These are phyloP conservation scores for Petromus typicus DNA, from an alignment of 2,113 vertebrate genomes.

Conservation along the genomic window DNA sequence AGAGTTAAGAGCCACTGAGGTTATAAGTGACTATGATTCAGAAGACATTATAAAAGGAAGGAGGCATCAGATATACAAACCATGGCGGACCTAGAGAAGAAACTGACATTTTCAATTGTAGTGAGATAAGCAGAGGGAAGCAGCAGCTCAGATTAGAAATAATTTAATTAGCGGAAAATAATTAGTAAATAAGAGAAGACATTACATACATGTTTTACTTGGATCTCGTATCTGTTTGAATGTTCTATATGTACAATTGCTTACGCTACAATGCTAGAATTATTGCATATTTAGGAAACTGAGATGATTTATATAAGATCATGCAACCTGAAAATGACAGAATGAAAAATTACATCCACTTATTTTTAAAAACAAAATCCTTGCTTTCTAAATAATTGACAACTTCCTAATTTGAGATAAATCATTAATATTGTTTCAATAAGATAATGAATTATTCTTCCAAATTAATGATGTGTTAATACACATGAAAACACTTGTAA, in stretches of 20 bases:
- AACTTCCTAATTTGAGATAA: background rate
- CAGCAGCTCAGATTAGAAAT: background rate
- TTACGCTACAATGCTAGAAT: background rate
- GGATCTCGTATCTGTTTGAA: background rate
- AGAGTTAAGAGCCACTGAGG: background rate
- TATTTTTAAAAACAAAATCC: background rate
- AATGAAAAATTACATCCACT: background rate
- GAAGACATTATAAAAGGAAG: background rate
- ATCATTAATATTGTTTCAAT: background rate
- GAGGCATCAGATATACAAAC: rapidly evolving
- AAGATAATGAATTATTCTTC: background rate
- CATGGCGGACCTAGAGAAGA: background rate
- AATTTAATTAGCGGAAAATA: background rate
- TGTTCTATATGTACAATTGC: constrained; percentile 9
- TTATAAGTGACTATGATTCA: background rate
- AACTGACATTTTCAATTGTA: background rate
- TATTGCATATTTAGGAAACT: background rate
- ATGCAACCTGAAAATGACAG: background rate
- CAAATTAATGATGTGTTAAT: background rate
- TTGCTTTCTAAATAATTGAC: background rate
- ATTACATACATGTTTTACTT: background rate
- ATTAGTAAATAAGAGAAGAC: background rate
- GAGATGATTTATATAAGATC: background rate
- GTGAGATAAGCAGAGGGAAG: background rate
- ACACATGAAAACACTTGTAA: background rate